Evolutionary conservation across 2,888 invertebrate species (phyloP).

Genomic region (Halictus quadricinctus): DNA sequence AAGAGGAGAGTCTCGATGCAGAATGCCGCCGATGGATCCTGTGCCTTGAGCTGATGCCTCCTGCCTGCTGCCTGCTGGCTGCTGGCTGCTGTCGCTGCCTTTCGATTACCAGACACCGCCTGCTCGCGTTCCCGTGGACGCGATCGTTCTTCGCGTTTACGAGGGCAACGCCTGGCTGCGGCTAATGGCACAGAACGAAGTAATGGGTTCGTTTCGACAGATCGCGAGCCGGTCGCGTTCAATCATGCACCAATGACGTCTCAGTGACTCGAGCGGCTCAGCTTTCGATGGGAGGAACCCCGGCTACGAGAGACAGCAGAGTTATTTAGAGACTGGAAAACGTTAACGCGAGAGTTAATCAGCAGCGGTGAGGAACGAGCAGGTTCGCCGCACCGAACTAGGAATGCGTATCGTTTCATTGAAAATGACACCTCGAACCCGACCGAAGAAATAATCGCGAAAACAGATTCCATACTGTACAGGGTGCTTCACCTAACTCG

Average conservation of each 20-base stretch:
- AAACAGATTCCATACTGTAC: background rate
- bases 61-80: background rate
- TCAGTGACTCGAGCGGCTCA: background rate
- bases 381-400: background rate
- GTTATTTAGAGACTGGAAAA: slow-evolving; percentile 11
- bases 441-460: background rate
- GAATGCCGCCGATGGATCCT: background rate
- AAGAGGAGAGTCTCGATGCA: background rate
- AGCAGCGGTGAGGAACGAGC: background rate
- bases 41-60: background rate
- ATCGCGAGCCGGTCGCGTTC: slow-evolving; percentile 9
- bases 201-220: slow-evolving; percentile 39
- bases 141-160: slow-evolving; percentile 42
- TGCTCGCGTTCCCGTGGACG: slow-evolving; percentile 27
- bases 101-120: background rate
- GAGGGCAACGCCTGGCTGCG: slow-evolving; percentile 24
- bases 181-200: slow-evolving; percentile 53
- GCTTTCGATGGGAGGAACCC: slow-evolving; percentile 7
- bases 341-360: slow-evolving; percentile 5
- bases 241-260: slow-evolving; percentile 23
- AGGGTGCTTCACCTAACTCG: no score
- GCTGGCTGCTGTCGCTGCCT: background rate
- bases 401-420: background rate
- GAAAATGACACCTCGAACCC: background rate
- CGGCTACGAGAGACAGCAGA: background rate